Base-by-base conservation (phyloP, 2,113 vertebrate species). In the Leucopsar rothschildi region DNA sequence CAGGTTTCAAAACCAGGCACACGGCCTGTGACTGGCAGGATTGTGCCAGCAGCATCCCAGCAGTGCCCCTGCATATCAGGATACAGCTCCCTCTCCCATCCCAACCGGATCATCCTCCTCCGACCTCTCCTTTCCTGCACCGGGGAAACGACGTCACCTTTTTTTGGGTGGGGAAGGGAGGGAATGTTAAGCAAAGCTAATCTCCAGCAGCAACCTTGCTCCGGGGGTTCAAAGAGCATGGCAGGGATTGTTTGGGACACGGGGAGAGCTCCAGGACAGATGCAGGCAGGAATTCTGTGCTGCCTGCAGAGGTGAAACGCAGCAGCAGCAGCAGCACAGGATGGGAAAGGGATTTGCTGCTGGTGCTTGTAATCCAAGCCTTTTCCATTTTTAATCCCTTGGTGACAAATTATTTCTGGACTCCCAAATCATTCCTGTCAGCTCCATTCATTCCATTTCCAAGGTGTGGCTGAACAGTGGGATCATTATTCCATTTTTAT, bases 131-230 rank as follows among this genome's bases (percentile, higher is more conserved):
- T 96, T 97, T 97, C 96, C 96, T 73, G 63, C 8, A 12, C 2
- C 2, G 1, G 40, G 52, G 82, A 55, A 82, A 78, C 56, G n/a
- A 96, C 75, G 82, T 97, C 94, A 96, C 50, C 18, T 92, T 65
- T 35, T 39, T 53, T 50, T 80, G 92, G 95, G 94, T 94, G 95
- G 88, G 52, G 85, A 95, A 93, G 90, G 75, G 79, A 94, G 75
- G 63, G 65, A 8, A 17, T 18, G 85, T 61, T 13, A 11, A 90
- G 71, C 9, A 45, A 59, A 69, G 25, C 8, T 77, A 66, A 96
- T 83, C 79, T 90, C 27, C 66, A 50, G 45, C 0, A 20, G 35
- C 73, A 77, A 29, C 61, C 63, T 92, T 66, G 49, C 59, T 22
- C 66, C 0, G 0, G 5, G 64, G 35, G 94, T 94, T 96, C 90